Conservation (phyloP, 2,888 invertebrate species). For the Drosophila robusta region DNA sequence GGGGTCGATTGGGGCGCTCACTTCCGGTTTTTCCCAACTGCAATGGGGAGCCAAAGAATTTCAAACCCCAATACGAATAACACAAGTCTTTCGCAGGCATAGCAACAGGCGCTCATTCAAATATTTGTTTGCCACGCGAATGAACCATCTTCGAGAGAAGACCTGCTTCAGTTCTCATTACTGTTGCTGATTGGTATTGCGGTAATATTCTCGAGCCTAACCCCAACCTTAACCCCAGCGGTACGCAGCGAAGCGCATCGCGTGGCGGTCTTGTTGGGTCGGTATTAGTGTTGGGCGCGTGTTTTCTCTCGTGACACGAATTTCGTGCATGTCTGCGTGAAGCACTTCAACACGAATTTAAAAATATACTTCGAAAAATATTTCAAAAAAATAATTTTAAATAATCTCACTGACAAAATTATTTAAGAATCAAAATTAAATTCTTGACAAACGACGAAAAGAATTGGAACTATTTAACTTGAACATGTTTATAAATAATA, state of each 20-base stretch:
- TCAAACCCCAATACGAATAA: not conserved
- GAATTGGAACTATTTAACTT: too few species aligned
- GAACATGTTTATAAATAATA: too few species aligned
- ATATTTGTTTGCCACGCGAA: not conserved
- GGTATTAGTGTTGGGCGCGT: not conserved
- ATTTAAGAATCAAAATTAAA: too few species aligned
- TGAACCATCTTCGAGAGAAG: slow-evolving; percentile 3
- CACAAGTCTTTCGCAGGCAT: slow-evolving; percentile 9
- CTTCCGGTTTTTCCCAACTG: slow-evolving; percentile 71
- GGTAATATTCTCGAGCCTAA: slow-evolving; percentile 28
- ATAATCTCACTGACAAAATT: too few species aligned
- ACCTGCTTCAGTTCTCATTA: slow-evolving; percentile 13
- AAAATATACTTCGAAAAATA: too few species aligned
- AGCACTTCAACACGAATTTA: too few species aligned
- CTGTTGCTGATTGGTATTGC: slow-evolving; percentile 40
- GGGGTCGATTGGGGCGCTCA: slow-evolving; percentile 25
- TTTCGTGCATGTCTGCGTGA: too few species aligned
- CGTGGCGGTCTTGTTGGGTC: not conserved
- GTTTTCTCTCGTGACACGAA: not conserved
- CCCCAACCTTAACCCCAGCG: slow-evolving; percentile 42
- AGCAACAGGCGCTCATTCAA: slow-evolving; percentile 31
- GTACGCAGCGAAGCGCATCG: slow-evolving; percentile 42
- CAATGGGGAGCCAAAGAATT: slow-evolving; percentile 15
- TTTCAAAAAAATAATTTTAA: too few species aligned
- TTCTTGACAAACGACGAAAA: too few species aligned